Base-by-base conservation (phyloP, 2,797 vertebrate species). In the Acipenser oxyrinchus region DNA sequence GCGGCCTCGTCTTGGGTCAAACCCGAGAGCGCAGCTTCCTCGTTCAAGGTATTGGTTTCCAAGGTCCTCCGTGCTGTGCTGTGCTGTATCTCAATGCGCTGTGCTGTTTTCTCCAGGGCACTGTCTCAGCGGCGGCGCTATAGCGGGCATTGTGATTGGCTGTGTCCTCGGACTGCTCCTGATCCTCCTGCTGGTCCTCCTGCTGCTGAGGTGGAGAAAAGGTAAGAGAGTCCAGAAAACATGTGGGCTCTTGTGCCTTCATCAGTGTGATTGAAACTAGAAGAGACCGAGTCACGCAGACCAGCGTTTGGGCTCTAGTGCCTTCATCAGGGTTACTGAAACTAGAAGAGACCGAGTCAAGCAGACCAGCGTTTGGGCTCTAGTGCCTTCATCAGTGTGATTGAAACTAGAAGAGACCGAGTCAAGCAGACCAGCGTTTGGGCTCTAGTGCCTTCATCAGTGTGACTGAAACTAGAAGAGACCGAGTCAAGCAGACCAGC, bases 111-210 rank as follows among this genome's bases (percentile, higher is more conserved):
- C 60, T 75, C 7, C 79, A 91, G 90, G 68, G 64, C 69, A 73
- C 2, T 91, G 89, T 74, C 82, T 93, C 10, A 76, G 81, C 50
- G 81, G n/a, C 0, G 90, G 89, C 0, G 90, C 91, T 69, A 91
- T 96, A 10, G 89, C 85, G 0, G 93, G 93, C 68, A 93, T 94
- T 2, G 87, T 92, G 65, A 81, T 95, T 52, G 92, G 89, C 69
- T 88, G 81, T 62, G 74, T 93, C 11, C 68, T 84, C 5, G 84
- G 86, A 8, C 70, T 88, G 64, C 55, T 88, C 1, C 66, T 96
- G 52, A 81, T 94, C 68, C 75, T 87, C 0, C 53, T 72, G 0
- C 79, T 91, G 11, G 77, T 93, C n/a, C 1, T 91, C 50, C 68
- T 86, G 51, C 76, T 90, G 0, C 7, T 78, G 51, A 73, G 75